Base-by-base conservation (phyloP, 2,888 invertebrate genomes). In the Drosophila formosana region DNA sequence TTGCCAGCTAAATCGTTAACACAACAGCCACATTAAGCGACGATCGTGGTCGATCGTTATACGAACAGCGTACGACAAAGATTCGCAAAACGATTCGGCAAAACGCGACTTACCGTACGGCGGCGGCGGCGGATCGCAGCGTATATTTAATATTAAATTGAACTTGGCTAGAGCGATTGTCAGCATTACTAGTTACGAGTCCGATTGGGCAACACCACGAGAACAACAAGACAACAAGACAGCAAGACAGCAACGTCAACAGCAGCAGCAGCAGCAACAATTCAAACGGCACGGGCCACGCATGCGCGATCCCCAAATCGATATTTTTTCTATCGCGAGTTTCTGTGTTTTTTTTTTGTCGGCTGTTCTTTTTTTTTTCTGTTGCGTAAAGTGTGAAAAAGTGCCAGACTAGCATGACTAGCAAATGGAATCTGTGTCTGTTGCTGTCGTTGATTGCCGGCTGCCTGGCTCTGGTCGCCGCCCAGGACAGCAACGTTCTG, bases 111-210 rank as follows among this genome's bases (percentile, higher is more conserved):
- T 43, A 43, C 30, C 56, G 65, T 46, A 55, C 72, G 61, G 30
- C 63, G 37, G 30, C 73, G 65, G 43, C 56, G 47, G 9, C 60
- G 28, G 25, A 53, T 58, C 53, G 53, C 25, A 55, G 70, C 70
- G 68, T 66, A 64, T 80, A 80, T 85, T 80, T 78, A 84, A 86
- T 88, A 90, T 90, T 89, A 90, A 90, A 89, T 87, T 84, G 90
- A 88, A 88, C 89, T 89, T 89, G 86, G 76, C 70, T 67, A 72
- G 61, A 64, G 75, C 71, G 76, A 69, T 72, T 67, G 80, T 66
- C 79, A 87, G 82, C 89, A 90, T 89, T 90, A 79, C 80, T 72
- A 85, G 88, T 82, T 87, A 80, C 83, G 89, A 73, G 72, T 81
- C 72, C 88, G 86, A 69, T 76, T 75, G 72, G 82, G 81, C 75